Evolutionary conservation across 2,797 vertebrate genomes (phyloP), one percentile per base, ranked within the genome.

Genomic region (Gorsachius magnificus): DNA sequence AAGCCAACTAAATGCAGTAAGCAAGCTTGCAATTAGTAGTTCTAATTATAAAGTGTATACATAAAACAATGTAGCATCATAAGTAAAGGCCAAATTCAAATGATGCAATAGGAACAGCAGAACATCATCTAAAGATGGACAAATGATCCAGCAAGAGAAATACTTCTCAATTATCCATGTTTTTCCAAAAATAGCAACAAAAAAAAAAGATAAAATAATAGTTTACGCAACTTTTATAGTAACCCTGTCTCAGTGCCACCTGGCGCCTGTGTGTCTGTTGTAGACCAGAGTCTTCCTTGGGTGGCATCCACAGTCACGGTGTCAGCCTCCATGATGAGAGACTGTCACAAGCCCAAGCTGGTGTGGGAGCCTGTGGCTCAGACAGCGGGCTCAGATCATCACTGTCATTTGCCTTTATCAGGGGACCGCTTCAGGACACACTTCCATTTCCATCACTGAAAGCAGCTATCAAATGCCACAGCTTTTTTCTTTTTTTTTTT

Each of bases 21-120:
- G 61, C 87, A 85, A 95, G 66, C 57, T 85, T 91, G 92, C 90
- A 96, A 95, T 96, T 94, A 95, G 90, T 92, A 95, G 64, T 89
- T 93, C 77, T 95, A 94, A 97, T 96, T 94, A 96, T 65, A 93
- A 90, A 95, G 90, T 60, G 60, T 69, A 57, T 33, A 87, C 90
- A 92, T 89, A 87, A 90, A 96, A 90, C 87, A 83, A 77, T 13
- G 81, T 29, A 87, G 19, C 81, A 80, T 64, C 87, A 46, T 87
- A 92, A 96, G 65, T 90, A 94, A 94, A 94, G 94, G 71, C 53
- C 78, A 94, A 80, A 82, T 82, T 48, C 74, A 90, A 92, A 51
- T 96, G 94, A 94, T 71, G 95, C 96, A 96, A 96, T 16, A 94
- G 60, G 50, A 79, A 57, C 8, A 83, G 60, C 0, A 89, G 58